Evolutionary conservation across 2,113 vertebrate species (phyloP).

Genomic region (Microtus montanus): DNA sequence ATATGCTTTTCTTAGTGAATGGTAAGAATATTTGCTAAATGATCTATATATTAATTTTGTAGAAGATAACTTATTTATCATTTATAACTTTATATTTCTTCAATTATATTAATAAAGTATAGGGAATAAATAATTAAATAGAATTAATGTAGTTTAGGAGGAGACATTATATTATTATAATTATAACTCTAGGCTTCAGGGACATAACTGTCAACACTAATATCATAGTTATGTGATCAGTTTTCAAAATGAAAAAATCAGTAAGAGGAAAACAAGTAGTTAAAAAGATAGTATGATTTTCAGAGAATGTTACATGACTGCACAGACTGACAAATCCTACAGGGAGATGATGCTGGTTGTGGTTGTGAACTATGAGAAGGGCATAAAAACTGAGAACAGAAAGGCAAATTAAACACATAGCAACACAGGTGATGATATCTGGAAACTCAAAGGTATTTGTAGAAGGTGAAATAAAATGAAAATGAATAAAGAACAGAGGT

Average conservation of each 20-base stretch:
- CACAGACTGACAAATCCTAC: not conserved
- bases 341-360: not conserved
- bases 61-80: not conserved
- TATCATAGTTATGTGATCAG: not conserved
- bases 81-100: not conserved
- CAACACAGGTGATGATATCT: not conserved
- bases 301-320: not conserved
- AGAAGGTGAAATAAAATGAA: rapidly evolving
- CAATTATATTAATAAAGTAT: not conserved
- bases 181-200: not conserved
- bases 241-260: not conserved
- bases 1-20: not conserved
- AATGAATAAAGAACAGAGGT: not conserved
- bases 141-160: not conserved
- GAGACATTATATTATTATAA: not conserved
- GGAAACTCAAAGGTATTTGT: not conserved
- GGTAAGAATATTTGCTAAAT: not conserved
- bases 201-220: not conserved
- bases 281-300: not conserved
- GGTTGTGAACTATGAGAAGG: not conserved
- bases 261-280: not conserved
- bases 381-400: not conserved
- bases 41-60: not conserved
- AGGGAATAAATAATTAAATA: not conserved
- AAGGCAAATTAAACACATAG: not conserved